Conservation (phyloP, 2,888 invertebrate genomes). For the Drosophila algonquin region DNA sequence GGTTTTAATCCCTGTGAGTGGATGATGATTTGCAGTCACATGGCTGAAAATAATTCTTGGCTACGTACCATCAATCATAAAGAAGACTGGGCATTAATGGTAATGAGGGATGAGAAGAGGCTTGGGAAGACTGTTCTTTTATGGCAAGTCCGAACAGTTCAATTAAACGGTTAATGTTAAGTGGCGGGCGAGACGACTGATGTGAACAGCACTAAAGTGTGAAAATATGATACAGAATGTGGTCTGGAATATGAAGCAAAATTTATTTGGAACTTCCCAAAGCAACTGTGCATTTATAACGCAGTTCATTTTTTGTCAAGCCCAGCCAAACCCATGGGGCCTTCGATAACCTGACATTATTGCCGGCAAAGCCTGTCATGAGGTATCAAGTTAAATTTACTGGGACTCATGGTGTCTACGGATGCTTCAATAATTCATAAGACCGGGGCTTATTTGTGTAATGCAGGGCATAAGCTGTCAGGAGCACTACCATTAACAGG, state of each 20-base stretch:
- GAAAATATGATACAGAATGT: too few species aligned
- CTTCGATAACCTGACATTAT: neutral
- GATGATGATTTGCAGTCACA: conserved; percentile 9
- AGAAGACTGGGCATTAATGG: neutral
- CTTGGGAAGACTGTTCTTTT: conserved; percentile 18
- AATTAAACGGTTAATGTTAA: conserved; percentile 21
- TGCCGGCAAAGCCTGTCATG: neutral
- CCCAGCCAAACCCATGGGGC: too few species aligned
- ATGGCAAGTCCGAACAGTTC: neutral
- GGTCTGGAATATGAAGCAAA: too few species aligned
- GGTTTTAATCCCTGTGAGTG: neutral
- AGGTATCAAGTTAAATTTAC: neutral
- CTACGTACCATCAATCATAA: conserved; percentile 16
- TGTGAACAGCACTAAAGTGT: neutral
- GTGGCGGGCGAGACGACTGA: neutral
- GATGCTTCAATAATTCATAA: conserved; percentile 14
- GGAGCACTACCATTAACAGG: conserved; percentile 6
- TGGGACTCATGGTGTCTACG: conserved; percentile 3
- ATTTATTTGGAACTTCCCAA: too few species aligned
- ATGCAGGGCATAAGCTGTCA: conserved; percentile 12
- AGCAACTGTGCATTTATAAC: too few species aligned
- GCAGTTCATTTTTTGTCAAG: too few species aligned
- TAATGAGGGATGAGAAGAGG: too few species aligned
- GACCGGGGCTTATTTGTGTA: conserved; percentile 26
- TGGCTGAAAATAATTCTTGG: conserved; percentile 8